Evolutionary conservation across 2,888 invertebrate genomes (phyloP).

Genomic region (Brenthis daphne): DNA sequence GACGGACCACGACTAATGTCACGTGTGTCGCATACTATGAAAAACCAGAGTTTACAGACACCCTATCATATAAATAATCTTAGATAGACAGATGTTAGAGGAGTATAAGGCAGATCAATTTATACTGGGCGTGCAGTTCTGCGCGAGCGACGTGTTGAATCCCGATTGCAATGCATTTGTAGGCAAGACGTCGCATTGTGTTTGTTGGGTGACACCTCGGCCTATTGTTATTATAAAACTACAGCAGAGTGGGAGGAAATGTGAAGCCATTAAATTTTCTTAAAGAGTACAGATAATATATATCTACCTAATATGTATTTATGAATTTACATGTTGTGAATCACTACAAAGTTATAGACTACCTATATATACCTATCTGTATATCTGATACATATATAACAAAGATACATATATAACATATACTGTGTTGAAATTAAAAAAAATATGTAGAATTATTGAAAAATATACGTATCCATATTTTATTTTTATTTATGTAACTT

Average conservation of each 20-base stretch:
- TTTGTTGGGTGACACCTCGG: constrained; percentile 48
- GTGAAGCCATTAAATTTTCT: constrained; percentile 28
- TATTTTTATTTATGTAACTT: too few species aligned
- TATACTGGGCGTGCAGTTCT: constrained; percentile 49
- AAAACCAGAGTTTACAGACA: constrained; percentile 46
- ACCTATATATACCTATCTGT: background rate
- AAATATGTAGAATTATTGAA: too few species aligned
- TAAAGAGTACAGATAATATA: constrained; percentile 14
- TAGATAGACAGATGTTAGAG: constrained; percentile 11
- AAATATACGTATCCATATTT: too few species aligned
- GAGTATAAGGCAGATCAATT: constrained; percentile 44
- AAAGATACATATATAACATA: too few species aligned
- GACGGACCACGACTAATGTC: constrained; percentile 67
- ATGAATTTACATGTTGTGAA: constrained; percentile 1
- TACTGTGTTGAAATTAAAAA: too few species aligned
- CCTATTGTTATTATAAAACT: constrained; percentile 41
- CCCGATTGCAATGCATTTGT: constrained; percentile 58
- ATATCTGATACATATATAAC: background rate
- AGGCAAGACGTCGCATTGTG: constrained; percentile 54
- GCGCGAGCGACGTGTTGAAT: constrained; percentile 61
- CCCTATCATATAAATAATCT: constrained; percentile 22
- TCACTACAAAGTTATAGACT: constrained; percentile 1
- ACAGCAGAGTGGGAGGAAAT: constrained; percentile 35
- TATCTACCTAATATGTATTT: constrained; percentile 23
- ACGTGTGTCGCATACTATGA: constrained; percentile 47